phyloP scores from a whole-genome alignment of 2,113 vertebrate species.

The Delphinus delphis region DNA sequence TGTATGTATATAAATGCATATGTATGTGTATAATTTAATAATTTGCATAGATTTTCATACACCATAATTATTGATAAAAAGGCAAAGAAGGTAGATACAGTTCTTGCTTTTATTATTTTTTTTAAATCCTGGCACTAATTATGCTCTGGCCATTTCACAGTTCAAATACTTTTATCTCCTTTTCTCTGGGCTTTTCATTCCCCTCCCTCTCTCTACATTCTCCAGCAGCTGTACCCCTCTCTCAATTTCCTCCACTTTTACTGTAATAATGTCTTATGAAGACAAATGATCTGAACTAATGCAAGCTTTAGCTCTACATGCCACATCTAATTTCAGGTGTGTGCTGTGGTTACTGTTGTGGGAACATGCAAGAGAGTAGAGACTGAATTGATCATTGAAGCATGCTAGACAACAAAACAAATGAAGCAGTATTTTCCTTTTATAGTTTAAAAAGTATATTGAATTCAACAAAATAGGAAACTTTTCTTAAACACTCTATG shows the following conservation, averaged over 20 bases:
- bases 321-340: not conserved
- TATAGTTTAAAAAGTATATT: not conserved
- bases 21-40: not conserved
- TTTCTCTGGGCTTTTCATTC: not conserved
- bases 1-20: not conserved
- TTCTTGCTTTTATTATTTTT: not conserved
- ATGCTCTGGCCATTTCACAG: not conserved
- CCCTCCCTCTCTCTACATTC: not conserved
- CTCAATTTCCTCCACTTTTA: not conserved
- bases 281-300: not conserved
- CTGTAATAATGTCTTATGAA: not conserved
- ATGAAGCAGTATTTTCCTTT: not conserved
- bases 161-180: not conserved
- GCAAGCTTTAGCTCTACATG: not conserved
- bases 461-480: not conserved
- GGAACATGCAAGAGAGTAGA: not conserved
- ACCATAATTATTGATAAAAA: not conserved
- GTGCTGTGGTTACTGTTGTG: not conserved
- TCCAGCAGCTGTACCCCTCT: not conserved
- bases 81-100: not conserved
- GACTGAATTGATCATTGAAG: not conserved
- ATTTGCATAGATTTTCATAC: not conserved
- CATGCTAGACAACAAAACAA: not conserved
- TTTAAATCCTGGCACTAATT: not conserved
- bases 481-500: not conserved